These are phyloP conservation scores for Sardinella longiceps DNA, from an alignment of 2,797 vertebrate genomes.

Conservation along the genomic window DNA sequence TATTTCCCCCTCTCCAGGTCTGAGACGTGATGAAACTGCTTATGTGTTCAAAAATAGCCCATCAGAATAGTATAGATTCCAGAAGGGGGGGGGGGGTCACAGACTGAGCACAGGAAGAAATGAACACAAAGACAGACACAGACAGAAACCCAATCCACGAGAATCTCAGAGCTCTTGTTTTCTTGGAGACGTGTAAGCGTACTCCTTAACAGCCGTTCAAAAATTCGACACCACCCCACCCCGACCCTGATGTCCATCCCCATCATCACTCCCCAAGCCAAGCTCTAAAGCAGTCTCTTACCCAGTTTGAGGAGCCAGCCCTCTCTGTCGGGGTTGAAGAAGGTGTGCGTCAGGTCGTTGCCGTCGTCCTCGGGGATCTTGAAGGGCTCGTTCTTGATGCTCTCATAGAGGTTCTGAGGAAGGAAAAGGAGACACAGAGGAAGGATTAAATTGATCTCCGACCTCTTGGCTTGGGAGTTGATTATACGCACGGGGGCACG, in stretches of 20 bases:
- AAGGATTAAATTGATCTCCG: background rate
- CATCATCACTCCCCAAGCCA: background rate
- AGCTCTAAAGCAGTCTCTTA: too few relatives aligned
- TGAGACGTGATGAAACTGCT: background rate
- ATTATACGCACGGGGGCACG: too few relatives aligned
- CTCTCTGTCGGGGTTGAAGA: conserved; percentile 96
- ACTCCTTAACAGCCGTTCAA: background rate
- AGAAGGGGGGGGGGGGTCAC: background rate
- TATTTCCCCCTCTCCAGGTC: background rate
- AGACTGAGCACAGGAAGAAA: too few relatives aligned
- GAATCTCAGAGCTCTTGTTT: too few relatives aligned
- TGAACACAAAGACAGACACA: too few relatives aligned
- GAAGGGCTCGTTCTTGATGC: conserved; percentile 93
- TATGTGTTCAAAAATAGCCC: background rate
- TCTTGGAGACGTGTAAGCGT: background rate
- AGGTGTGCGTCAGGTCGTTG: conserved; percentile 93
- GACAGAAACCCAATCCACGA: background rate
- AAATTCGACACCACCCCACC: background rate
- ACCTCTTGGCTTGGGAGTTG: background rate
- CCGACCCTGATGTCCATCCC: background rate
- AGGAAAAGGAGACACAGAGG: background rate
- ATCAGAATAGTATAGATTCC: background rate
- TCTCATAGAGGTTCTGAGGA: conserved; percentile 86
- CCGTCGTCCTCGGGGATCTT: conserved; percentile 95
- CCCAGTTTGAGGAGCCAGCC: conserved; percentile 97